These are phyloP conservation scores for Arctocebus calabarensis DNA, from an alignment of 2,797 vertebrate genomes.

Conservation along the genomic window DNA sequence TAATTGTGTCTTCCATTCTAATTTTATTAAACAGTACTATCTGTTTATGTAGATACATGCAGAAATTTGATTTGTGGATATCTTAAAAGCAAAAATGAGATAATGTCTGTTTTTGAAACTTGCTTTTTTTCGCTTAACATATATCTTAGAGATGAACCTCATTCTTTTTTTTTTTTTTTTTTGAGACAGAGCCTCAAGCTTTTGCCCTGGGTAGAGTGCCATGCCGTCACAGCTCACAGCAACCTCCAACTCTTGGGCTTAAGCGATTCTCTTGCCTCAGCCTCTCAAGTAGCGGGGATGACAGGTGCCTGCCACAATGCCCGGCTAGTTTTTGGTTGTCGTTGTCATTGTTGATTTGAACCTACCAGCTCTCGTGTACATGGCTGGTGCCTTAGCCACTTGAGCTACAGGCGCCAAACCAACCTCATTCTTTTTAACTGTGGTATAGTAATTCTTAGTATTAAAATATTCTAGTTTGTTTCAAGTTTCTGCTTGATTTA, in stretches of 20 bases:
- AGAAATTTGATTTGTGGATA: constrained; percentile 27
- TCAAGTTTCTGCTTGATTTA: constrained; percentile 52
- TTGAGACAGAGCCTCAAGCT: no score
- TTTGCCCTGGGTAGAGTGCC: no score
- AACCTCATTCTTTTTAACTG: constrained; percentile 44
- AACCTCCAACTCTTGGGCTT: no score
- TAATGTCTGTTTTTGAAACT: constrained; percentile 34
- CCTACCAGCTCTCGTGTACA: no score
- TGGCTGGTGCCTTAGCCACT: no score
- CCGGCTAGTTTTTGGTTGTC: no score
- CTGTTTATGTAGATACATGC: neutral
- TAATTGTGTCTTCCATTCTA: constrained; percentile 36
- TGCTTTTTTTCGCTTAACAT: constrained; percentile 17
- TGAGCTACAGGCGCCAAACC: no score
- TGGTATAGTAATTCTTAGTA: constrained; percentile 18
- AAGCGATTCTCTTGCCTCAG: no score
- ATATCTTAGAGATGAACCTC: constrained; percentile 3
- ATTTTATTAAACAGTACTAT: neutral
- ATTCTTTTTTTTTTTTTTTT: constrained; percentile 51
- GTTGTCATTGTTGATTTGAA: no score
- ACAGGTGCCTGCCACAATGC: no score
- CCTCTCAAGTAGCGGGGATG: no score
- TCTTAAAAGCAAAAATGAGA: constrained; percentile 29
- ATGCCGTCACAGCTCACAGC: no score
- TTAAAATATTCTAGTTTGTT: neutral